Evolutionary conservation across 2,113 vertebrate genomes (phyloP).

Genomic region (Psephotus haematonotus): DNA sequence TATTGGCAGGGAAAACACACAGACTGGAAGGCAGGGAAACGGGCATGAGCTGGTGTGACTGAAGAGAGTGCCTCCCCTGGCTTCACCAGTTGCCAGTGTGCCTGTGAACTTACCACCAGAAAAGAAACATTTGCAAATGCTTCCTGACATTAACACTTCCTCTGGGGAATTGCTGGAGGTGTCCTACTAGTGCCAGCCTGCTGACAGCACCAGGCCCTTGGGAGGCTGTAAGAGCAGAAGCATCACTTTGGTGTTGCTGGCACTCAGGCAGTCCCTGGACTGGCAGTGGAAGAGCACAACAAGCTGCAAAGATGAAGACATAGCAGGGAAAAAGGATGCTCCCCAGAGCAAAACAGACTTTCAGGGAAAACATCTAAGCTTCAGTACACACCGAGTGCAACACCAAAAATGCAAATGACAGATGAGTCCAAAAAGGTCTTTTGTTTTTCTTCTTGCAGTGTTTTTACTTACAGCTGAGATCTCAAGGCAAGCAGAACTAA

Average conservation of each 20-base stretch:
- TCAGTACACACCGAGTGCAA: not conserved
- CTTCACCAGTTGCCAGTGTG: not conserved
- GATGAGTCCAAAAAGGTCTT: not conserved
- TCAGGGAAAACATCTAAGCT: not conserved
- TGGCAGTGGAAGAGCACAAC: not conserved
- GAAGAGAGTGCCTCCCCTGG: not conserved
- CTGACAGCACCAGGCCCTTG: fast-evolving
- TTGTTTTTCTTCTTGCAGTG: not conserved
- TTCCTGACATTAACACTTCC: not conserved
- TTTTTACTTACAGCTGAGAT: not conserved
- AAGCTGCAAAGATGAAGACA: not conserved
- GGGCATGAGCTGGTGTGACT: not conserved
- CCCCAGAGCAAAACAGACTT: not conserved
- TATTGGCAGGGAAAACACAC: not conserved
- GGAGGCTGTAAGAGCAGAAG: not conserved
- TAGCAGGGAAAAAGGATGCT: not conserved
- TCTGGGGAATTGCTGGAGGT: not conserved
- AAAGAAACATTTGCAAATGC: not conserved
- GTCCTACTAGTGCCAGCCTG: not conserved
- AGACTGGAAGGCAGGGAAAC: not conserved
- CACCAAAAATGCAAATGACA: not conserved
- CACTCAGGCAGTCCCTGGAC: not conserved
- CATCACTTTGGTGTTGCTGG: not conserved
- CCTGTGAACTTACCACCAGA: not conserved
- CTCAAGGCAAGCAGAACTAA: constrained; percentile 1